phyloP scores from a whole-genome alignment of 2,888 invertebrate species.

The Ischnus inquisitorius region DNA sequence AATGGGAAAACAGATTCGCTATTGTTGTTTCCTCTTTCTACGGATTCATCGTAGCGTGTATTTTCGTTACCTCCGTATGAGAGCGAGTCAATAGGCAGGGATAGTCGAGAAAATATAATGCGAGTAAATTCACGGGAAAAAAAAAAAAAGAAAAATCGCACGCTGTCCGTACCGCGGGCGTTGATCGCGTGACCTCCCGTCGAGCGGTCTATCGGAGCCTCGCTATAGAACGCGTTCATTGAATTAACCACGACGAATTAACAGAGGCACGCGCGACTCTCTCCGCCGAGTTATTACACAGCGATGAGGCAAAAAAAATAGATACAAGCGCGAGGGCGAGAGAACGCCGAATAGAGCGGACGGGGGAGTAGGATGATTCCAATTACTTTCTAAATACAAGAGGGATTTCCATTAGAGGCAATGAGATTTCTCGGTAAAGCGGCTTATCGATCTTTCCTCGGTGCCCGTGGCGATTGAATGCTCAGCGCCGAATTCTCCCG shows the following conservation, averaged over 20 bases:
- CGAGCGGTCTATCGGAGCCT: background rate
- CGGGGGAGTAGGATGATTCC: slow-evolving; percentile 10
- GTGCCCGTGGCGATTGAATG: slow-evolving; percentile 1
- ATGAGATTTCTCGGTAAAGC: slow-evolving; percentile 31
- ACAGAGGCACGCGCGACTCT: slow-evolving; percentile 44
- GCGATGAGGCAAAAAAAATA: background rate
- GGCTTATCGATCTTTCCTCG: slow-evolving; percentile 9
- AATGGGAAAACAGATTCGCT: slow-evolving; percentile 4
- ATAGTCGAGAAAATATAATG: background rate
- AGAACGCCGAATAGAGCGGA: background rate
- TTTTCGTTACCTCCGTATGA: background rate
- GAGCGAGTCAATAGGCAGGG: background rate
- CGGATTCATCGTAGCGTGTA: background rate
- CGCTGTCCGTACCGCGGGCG: background rate
- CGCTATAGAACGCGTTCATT: slow-evolving; percentile 35
- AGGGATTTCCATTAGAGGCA: slow-evolving; percentile 18
- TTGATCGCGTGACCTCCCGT: slow-evolving; percentile 60
- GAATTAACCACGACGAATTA: slow-evolving; percentile 63
- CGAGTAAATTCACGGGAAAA: slow-evolving; percentile 27
- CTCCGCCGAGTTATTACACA: too few relatives aligned
- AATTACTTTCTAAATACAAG: slow-evolving; percentile 17
- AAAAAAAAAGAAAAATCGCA: background rate
- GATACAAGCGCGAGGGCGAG: background rate
- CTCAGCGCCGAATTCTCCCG: too few relatives aligned
- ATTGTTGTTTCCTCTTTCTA: slow-evolving; percentile 26